These are phyloP conservation scores for Rhopalosiphum nymphaeae DNA, from an alignment of 2,888 invertebrate genomes.

Conservation along the genomic window DNA sequence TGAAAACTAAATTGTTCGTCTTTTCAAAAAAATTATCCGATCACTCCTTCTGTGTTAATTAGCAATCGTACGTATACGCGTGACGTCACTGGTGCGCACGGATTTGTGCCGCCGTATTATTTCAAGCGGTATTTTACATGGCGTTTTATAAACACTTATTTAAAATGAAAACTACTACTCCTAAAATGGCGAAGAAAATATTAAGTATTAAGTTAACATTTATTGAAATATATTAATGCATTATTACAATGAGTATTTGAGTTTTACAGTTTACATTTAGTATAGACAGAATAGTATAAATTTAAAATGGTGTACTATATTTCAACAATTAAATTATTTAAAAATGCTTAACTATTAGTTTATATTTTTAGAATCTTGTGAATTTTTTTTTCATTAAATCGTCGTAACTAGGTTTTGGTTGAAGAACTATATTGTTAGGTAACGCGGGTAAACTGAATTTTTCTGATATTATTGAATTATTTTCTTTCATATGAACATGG, in stretches of 20 bases:
- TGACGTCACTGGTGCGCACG: background rate
- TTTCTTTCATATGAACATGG: too few relatives aligned
- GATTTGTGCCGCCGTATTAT: background rate
- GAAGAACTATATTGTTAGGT: too few relatives aligned
- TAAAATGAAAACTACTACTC: background rate
- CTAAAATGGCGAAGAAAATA: background rate
- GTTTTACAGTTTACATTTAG: background rate
- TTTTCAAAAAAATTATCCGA: background rate
- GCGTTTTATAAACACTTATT: background rate
- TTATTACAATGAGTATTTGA: background rate
- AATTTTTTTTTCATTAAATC: too few relatives aligned
- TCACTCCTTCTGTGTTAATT: background rate
- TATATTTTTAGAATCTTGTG: too few relatives aligned
- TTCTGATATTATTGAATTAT: too few relatives aligned
- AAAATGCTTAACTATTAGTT: too few relatives aligned
- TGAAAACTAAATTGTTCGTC: too few relatives aligned
- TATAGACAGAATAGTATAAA: background rate
- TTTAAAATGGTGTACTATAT: background rate
- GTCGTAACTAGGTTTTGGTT: too few relatives aligned
- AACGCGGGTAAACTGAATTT: too few relatives aligned
- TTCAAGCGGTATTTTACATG: background rate
- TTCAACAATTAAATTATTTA: background rate
- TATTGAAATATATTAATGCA: conserved; percentile 1
- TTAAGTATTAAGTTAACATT: background rate
- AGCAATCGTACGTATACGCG: background rate